Evolutionary conservation across 2,888 invertebrate genomes (phyloP).

Genomic region (Tenthredo distinguenda): DNA sequence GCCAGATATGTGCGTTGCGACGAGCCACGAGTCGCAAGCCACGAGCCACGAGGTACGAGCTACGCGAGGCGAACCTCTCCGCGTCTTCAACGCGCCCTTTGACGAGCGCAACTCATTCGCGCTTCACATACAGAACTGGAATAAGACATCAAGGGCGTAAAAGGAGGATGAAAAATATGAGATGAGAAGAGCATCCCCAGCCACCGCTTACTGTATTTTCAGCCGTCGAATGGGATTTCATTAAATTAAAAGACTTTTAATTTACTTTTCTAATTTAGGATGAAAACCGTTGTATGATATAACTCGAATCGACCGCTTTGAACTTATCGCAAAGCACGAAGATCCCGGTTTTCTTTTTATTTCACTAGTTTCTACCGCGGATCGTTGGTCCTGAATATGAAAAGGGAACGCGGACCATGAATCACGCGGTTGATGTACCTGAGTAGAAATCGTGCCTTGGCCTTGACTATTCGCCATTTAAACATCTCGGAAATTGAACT

Average conservation of each 20-base stretch:
- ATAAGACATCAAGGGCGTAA: neutral
- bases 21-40: neutral
- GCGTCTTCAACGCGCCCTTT: slow-evolving; percentile 33
- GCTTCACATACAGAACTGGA: neutral
- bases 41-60: too few relatives aligned
- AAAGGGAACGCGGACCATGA: slow-evolving; percentile 3
- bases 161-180: neutral
- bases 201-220: neutral
- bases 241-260: neutral
- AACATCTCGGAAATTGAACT: slow-evolving; percentile 75
- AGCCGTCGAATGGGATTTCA: neutral
- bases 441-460: slow-evolving; percentile 21
- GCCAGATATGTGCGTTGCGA: neutral
- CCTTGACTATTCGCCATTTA: slow-evolving; percentile 59
- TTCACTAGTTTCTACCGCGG: neutral
- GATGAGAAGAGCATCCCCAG: neutral
- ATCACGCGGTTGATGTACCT: neutral
- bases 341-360: neutral
- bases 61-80: neutral
- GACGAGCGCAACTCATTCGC: slow-evolving; percentile 4
- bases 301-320: too few relatives aligned
- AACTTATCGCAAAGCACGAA: too few relatives aligned
- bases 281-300: too few relatives aligned
- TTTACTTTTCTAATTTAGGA: too few relatives aligned
- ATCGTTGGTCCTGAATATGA: neutral